Base-by-base conservation (phyloP, 1,140 invertebrate genomes). In the Euura lappo region DNA sequence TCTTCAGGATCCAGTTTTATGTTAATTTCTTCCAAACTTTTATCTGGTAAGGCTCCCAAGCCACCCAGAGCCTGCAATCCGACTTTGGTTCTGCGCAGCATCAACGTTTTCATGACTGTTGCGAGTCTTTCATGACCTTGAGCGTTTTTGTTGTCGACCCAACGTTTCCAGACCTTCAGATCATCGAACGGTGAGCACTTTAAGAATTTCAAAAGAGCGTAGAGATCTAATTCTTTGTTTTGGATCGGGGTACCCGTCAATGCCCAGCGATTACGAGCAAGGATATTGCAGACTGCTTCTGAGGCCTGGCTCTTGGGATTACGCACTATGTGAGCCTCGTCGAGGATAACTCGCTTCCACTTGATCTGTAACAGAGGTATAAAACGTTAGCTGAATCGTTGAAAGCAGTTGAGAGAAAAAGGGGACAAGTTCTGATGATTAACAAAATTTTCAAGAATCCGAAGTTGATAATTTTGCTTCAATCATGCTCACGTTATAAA, bases 231-330 rank as follows among this genome's bases (percentile, higher is more conserved):
- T 80, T 97, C 93, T 83, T 96, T 94, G 83, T 99, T 99, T 77
- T 99, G 97, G 70, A 99, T 93, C 0, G 97, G 97, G 0, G 98
- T 99, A 8, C 98, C 98, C 6, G 97, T 98, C 1, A 99, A 87
- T 0, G 92, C 93, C 97, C 97, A 99, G 65, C 95, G 90, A 45
- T 91, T 89, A 66, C 83, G 86, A 0, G 89, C 91, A 0, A 78
- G 76, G 3, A 99, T 82, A 10, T 84, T 82, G 82, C 91, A 94
- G 0, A 94, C 93, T 0, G 94, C 93, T 77, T 90, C 79, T 1
- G 94, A 93, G 0, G 92, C 93, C 70, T 92, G 87, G 13, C 93
- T 92, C 85, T 95, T 97, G 79, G 94, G 90, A 88, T 99, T 99
- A 74, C 97, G 92, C 5, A 99, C 93, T 4, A 91, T 89, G 85